Conservation (phyloP, 2,888 invertebrate genomes). For the Parnassius orleans region DNA sequence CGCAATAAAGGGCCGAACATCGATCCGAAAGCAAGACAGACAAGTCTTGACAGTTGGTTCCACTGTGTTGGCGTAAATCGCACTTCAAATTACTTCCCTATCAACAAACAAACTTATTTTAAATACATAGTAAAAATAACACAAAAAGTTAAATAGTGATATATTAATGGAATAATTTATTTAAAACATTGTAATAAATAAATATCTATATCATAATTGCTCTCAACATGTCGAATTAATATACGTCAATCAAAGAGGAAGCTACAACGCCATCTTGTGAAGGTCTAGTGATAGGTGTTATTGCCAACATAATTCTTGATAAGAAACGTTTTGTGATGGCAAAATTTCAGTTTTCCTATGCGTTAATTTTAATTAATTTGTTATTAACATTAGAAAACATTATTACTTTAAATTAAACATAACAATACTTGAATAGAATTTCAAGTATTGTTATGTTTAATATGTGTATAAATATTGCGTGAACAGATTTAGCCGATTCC, state of each 20-base stretch:
- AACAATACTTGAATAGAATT: too few relatives aligned
- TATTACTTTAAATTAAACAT: too few relatives aligned
- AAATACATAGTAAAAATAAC: slow-evolving; percentile 1
- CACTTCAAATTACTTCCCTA: slow-evolving; percentile 34
- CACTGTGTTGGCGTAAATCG: slow-evolving; percentile 47
- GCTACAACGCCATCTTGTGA: slow-evolving; percentile 25
- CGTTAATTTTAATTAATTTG: too few relatives aligned
- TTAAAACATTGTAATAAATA: slow-evolving; percentile 5
- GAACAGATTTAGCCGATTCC: too few relatives aligned
- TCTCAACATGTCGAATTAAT: slow-evolving; percentile 9
- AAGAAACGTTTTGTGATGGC: slow-evolving; percentile 8
- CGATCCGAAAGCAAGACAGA: slow-evolving; percentile 81
- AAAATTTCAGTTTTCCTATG: background rate
- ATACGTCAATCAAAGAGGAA: slow-evolving; percentile 18
- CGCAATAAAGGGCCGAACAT: slow-evolving; percentile 85
- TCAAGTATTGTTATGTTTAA: too few relatives aligned
- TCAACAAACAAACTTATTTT: slow-evolving; percentile 27
- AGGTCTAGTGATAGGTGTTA: slow-evolving; percentile 5
- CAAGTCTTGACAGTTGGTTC: slow-evolving; percentile 60
- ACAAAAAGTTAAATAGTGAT: background rate
- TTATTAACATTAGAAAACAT: too few relatives aligned
- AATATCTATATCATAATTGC: background rate
- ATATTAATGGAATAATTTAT: slow-evolving; percentile 3
- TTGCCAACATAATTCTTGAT: slow-evolving; percentile 19
- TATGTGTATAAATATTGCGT: too few relatives aligned